Base-by-base conservation (phyloP, 2,113 vertebrate species). In the Saguinus midas region DNA sequence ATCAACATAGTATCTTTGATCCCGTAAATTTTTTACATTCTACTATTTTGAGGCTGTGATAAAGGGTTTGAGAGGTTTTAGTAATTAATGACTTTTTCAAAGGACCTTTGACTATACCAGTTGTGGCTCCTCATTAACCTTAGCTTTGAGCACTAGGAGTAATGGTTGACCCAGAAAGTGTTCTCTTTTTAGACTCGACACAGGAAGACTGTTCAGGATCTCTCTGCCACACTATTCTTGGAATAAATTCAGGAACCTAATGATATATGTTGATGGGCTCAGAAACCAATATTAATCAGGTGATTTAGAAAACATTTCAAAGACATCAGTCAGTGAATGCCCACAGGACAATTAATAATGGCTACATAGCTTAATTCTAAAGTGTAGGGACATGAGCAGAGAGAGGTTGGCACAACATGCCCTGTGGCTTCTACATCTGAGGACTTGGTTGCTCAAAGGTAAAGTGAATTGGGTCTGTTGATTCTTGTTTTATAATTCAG, bases 211-310 rank as follows among this genome's bases (percentile, higher is more conserved):
- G 95, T 89, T 92, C 23, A 43, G 40, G 43, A 84, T 87, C n/a
- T 87, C 1, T 84, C 29, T 80, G 57, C 37, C 32, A 85, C 25
- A n/a, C 32, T 50, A 2, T 64, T 70, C 25, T 79, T 88, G 58
- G 72, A 93, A 52, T 94, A 94, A 81, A 12, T 93, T 93, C 52
- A 89, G 55, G 55, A 95, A 76, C 52, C 50, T 73, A 84, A 35
- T 87, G 70, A 68, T 86, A 48, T 55, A 80, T 90, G 32, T 75
- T 88, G 70, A 76, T 92, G 61, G 43, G 55, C 68, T 94, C 70
- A 95, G 40, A 82, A 90, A 94, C 40, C 27, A 96, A 50, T 87
- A 87, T 90, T 95, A 76, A 76, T 79, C 75, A 91, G 80, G 11
- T 70, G 50, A 72, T 87, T 96, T 92, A 90, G n/a, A 84, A 27